A percentile compares a stretch with the other conserved stretches of the same genome.
Conservation (phyloP, 2,888 invertebrate genomes). For the Hartigia nigra region DNA sequence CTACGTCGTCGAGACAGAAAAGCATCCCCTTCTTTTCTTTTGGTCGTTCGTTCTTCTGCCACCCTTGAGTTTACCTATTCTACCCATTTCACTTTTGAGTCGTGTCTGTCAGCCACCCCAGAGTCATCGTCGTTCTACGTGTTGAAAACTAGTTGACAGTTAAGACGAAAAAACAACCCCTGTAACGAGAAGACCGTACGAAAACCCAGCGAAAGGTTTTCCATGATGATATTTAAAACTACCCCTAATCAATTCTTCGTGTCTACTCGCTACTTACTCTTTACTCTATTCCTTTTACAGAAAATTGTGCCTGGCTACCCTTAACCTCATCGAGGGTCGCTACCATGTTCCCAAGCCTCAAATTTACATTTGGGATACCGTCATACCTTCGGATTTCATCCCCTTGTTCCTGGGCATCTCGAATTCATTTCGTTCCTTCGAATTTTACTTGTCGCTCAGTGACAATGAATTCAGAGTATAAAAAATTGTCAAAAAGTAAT, state of each 20-base stretch:
- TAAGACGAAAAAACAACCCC: too few relatives aligned
- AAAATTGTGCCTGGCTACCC: background rate
- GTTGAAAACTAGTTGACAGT: too few relatives aligned
- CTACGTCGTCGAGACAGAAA: conserved; percentile 30
- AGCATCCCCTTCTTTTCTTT: conserved; percentile 22
- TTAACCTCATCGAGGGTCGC: background rate
- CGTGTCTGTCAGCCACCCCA: conserved; percentile 23
- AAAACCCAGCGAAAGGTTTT: background rate
- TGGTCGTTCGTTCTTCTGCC: conserved; percentile 18
- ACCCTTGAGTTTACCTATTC: conserved; percentile 32
- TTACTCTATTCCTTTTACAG: background rate
- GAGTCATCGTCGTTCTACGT: background rate
- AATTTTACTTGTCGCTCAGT: background rate
- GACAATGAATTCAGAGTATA: background rate
- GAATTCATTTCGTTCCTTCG: background rate
- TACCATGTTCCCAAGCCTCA: background rate
- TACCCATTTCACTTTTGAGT: conserved; percentile 32
- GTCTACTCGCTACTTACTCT: background rate
- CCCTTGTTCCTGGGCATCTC: background rate
- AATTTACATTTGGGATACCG: background rate
- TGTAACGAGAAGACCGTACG: background rate
- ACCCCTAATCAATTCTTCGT: background rate
- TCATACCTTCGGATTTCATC: background rate
- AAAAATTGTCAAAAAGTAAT: background rate
- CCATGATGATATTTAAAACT: background rate